Evolutionary conservation across 2,797 vertebrate species (phyloP).

Genomic region (Chloroceryle amazona): DNA sequence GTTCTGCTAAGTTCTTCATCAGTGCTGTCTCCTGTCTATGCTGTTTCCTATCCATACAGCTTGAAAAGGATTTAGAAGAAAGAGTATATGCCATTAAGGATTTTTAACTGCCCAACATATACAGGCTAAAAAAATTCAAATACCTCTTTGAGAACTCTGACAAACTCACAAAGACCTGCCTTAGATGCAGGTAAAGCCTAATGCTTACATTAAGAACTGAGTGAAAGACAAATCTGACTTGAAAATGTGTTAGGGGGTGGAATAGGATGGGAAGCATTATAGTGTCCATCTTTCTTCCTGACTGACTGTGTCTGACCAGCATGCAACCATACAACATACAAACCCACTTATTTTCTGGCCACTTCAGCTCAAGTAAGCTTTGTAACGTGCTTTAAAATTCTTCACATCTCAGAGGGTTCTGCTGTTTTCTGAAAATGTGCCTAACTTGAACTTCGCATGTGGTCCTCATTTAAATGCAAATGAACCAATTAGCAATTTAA

Average conservation of each 20-base stretch:
- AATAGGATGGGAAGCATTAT: neutral
- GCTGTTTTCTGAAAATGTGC: conserved; percentile 34
- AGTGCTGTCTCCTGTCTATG: neutral
- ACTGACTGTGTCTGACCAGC: neutral
- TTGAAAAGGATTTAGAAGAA: neutral
- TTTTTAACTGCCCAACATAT: neutral
- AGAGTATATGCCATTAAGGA: neutral
- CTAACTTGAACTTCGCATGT: conserved; percentile 41
- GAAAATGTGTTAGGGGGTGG: neutral
- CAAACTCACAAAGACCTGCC: neutral
- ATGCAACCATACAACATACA: neutral
- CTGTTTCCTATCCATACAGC: neutral
- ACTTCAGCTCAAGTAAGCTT: conserved; percentile 11
- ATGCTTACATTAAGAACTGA: neutral
- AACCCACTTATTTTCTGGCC: neutral
- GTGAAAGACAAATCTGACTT: neutral
- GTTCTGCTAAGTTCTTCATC: neutral
- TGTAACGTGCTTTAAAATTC: neutral
- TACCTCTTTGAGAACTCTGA: neutral
- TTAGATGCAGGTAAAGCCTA: neutral
- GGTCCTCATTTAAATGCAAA: conserved; percentile 62
- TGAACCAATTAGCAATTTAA: conserved; percentile 57
- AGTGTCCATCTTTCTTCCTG: neutral
- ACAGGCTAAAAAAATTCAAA: neutral
- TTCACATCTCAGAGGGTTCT: conserved; percentile 15